These are phyloP conservation scores for Drosophila rubida DNA, from an alignment of 2,888 invertebrate species.

Conservation along the genomic window DNA sequence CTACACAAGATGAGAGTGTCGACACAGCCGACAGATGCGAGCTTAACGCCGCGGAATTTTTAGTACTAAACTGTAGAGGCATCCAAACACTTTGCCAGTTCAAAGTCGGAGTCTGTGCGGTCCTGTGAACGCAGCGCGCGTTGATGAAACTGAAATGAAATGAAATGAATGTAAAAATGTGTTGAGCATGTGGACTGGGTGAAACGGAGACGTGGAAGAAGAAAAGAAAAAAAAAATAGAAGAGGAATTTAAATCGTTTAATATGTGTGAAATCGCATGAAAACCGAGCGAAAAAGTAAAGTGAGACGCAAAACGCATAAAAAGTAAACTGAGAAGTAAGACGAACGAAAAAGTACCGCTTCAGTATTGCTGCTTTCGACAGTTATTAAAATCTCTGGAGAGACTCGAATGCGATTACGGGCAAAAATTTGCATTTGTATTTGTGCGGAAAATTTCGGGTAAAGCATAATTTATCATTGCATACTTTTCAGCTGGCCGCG, in stretches of 20 bases:
- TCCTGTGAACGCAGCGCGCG: conserved; percentile 48
- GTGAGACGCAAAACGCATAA: conserved; percentile 17
- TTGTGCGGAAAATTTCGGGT: conserved; percentile 28
- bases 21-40: conserved; percentile 26
- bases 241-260: conserved; percentile 39
- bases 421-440: conserved; percentile 29
- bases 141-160: conserved; percentile 28
- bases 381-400: conserved; percentile 17
- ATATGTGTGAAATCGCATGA: conserved; percentile 14
- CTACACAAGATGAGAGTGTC: conserved; percentile 47
- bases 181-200: conserved; percentile 30
- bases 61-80: conserved; percentile 61
- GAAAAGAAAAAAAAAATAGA: conserved; percentile 1
- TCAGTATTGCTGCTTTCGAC: conserved; percentile 2
- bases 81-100: conserved; percentile 57
- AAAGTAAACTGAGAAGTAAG: conserved; percentile 2
- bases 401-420: conserved; percentile 18
- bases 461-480: conserved; percentile 23
- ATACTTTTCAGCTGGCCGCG: conserved; percentile 38
- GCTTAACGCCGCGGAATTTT: conserved; percentile 39
- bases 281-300: conserved; percentile 7
- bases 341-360: conserved; percentile 12
- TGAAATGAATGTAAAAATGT: conserved; percentile 47
- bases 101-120: conserved; percentile 70
- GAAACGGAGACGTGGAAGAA: conserved; percentile 13